Base-by-base conservation (phyloP, 2,888 invertebrate genomes). In the Torymus aiolomorphi region DNA sequence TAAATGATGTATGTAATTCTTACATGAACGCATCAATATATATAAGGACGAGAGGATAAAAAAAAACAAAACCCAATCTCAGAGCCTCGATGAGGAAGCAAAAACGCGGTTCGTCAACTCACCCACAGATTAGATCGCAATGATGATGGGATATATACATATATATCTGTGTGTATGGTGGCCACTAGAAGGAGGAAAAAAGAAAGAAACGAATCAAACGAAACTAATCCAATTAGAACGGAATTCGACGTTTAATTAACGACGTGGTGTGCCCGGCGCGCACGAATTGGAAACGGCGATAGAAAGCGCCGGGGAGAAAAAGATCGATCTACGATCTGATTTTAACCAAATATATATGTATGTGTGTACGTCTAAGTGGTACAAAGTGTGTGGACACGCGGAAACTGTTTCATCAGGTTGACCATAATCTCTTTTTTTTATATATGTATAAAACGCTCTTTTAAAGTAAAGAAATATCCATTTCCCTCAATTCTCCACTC, bases 201-300 rank as follows among this genome's bases (percentile, higher is more conserved):
- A 70, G 42, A 42, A 42, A 42, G 42, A 42, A 42, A 42, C 42
- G 42, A 42, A 42, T 42, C 42, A 8, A 42, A 71, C 42, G 49
- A 54, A 65, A 80, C 82, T 86, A 86, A 87, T 87, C 88, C 86
- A 88, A 88, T 88, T 88, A 88, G 84, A 85, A 83, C 82, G 87
- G 86, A 87, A 88, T 87, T 83, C 83, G 72, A 81, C 80, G 86
- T 86, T 87, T 85, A 87, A 88, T 87, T 85, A 84, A 85, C 84
- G 82, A 79, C 77, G 70, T 66, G 76, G n/a, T n/a, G n/a, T 16
- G 63, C 18, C 24, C 42, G 42, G 42, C 42, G 42, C 42, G 8
- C 42, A 42, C 42, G 42, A 42, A 42, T 42, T 42, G 8, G 56
- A 63, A 72, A 52, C 71, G 2, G 18, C 52, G 72, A 72, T 72